Evolutionary conservation across 2,888 invertebrate genomes (phyloP).

Genomic region (Cyclophora albipunctata): DNA sequence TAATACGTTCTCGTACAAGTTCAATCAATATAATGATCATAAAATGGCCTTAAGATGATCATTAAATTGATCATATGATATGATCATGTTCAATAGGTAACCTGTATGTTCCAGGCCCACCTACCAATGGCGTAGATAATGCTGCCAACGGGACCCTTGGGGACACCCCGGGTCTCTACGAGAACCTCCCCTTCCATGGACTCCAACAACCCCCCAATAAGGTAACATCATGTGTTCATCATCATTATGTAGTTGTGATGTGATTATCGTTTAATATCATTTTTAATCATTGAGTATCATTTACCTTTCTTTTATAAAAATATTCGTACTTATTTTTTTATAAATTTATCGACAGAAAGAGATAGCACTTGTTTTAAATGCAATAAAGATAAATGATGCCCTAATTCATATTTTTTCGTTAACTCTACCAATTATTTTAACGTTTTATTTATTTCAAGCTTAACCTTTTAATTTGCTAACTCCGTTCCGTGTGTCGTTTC

Average conservation of each 20-base stretch:
- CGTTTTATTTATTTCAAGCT: conserved; percentile 15
- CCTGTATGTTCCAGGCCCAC: conserved; percentile 52
- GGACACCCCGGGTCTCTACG: conserved; percentile 92
- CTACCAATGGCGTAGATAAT: conserved; percentile 75
- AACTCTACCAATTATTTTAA: too few species aligned
- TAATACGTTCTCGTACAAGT: too few species aligned
- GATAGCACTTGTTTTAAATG: too few species aligned
- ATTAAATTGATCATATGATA: too few species aligned
- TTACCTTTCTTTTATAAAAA: too few species aligned
- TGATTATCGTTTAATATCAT: not conserved
- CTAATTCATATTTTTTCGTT: too few species aligned
- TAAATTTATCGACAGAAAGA: too few species aligned
- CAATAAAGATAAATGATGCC: too few species aligned
- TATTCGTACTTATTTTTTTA: too few species aligned
- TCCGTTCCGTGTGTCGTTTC: conserved; percentile 45
- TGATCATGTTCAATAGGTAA: too few species aligned
- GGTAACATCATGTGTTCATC: conserved; percentile 70
- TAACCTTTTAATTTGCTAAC: conserved; percentile 48
- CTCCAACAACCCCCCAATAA: conserved; percentile 95
- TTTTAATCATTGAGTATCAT: not conserved
- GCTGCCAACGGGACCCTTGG: conserved; percentile 77
- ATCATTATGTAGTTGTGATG: not conserved
- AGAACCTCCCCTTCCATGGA: conserved; percentile 96
- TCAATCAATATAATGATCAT: too few species aligned
- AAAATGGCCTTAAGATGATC: too few species aligned